Percentiles rank a stretch among this genome's conserved stretches.
Conservation (phyloP, 2,888 invertebrate species). For the Listrodromus nycthemerus region DNA sequence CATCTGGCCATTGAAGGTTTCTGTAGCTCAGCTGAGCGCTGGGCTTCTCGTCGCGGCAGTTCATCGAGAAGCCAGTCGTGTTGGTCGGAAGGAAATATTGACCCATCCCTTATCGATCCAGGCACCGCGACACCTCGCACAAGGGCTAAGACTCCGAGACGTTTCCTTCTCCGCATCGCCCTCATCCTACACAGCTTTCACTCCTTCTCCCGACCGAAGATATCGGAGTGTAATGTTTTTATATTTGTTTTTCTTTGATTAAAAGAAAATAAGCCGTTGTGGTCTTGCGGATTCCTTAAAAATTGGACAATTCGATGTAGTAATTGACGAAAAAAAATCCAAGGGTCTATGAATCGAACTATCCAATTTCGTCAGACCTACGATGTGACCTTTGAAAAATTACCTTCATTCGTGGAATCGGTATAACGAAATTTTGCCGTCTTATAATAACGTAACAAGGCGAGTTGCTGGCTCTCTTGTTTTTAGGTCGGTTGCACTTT, state of each 20-base stretch:
- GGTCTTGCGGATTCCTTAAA: too few species aligned
- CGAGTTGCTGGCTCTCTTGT: neutral
- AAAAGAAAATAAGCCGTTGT: neutral
- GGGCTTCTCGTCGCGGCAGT: conserved; percentile 55
- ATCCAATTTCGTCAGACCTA: neutral
- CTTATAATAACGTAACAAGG: neutral
- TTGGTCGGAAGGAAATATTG: conserved; percentile 63
- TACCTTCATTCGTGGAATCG: neutral
- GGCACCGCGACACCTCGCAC: conserved; percentile 53
- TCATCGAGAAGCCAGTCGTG: conserved; percentile 59
- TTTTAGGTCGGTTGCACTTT: conserved; percentile 4
- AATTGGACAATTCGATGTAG: too few species aligned
- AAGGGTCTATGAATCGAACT: too few species aligned
- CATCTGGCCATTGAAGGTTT: conserved; percentile 16
- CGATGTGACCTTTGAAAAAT: neutral
- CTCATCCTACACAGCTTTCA: neutral
- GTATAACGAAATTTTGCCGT: neutral
- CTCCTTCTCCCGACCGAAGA: neutral
- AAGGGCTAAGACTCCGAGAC: conserved; percentile 48
- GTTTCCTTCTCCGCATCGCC: neutral
- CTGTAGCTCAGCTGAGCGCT: conserved; percentile 22
- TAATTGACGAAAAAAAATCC: too few species aligned
- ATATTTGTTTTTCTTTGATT: conserved; percentile 3
- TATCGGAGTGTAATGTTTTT: conserved; percentile 5
- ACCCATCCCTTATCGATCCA: conserved; percentile 63